A percentile compares a stretch with the other conserved stretches of the same genome.
These are phyloP conservation scores for Nemotelus nigrinus DNA, from an alignment of 2,888 invertebrate species.

Conservation along the genomic window DNA sequence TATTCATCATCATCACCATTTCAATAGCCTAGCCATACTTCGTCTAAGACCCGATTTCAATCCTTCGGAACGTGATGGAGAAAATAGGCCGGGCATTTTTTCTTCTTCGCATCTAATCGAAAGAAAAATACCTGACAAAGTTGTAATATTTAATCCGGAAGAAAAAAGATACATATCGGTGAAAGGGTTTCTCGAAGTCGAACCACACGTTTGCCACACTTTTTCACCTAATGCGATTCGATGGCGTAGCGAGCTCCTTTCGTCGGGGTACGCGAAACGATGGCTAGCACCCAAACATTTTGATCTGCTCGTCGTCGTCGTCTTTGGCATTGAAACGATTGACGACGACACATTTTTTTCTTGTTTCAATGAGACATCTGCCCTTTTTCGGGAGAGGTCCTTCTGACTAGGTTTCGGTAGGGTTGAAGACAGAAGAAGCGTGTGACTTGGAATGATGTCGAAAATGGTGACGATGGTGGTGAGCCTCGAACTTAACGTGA, in stretches of 20 bases:
- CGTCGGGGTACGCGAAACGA: no score
- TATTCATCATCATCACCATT: conserved; percentile 22
- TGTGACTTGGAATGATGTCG: conserved; percentile 10
- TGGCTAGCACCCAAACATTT: not conserved
- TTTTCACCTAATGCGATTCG: conserved; percentile 7
- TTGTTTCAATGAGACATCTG: conserved; percentile 4
- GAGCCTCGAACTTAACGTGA: conserved; percentile 20
- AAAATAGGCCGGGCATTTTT: not conserved
- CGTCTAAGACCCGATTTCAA: not conserved
- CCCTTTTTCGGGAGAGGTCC: not conserved
- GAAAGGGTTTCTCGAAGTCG: conserved; percentile 16
- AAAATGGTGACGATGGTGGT: not conserved
- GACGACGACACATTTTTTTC: not conserved
- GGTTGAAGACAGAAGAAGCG: conserved; percentile 7
- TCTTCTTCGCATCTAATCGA: not conserved
- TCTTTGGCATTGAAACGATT: not conserved
- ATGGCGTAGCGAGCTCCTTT: not conserved
- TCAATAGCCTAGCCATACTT: not conserved
- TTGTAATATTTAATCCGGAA: conserved; percentile 7
- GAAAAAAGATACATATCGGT: not conserved
- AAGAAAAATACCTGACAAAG: conserved; percentile 17
- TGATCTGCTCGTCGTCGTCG: not conserved
- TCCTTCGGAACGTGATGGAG: not conserved
- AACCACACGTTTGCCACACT: conserved; percentile 34
- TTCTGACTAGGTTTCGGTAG: not conserved